These are phyloP conservation scores for Morelia viridis DNA, from an alignment of 2,797 vertebrate genomes.

Conservation along the genomic window DNA sequence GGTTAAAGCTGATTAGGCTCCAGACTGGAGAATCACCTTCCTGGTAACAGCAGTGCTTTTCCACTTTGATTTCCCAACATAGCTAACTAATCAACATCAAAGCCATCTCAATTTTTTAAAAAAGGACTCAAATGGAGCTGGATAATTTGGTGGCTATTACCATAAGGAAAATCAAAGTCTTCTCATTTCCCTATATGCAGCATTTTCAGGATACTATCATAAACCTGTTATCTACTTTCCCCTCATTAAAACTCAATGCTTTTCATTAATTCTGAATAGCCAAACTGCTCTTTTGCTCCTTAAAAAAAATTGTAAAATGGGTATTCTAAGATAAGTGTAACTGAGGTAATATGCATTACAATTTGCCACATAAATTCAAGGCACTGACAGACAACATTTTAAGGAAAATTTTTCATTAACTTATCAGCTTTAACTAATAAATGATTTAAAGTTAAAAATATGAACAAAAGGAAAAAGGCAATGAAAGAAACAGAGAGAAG, in stretches of 20 bases:
- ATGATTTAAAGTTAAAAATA: conserved; percentile 68
- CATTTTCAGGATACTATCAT: conserved; percentile 42
- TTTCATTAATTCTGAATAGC: conserved; percentile 58
- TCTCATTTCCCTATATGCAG: not conserved
- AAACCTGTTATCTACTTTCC: conserved; percentile 54
- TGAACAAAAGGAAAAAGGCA: conserved; percentile 33
- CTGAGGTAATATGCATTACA: conserved; percentile 60
- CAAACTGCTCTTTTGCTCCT: conserved; percentile 52
- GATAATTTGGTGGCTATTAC: not conserved
- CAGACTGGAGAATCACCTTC: no score
- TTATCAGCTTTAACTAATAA: conserved; percentile 62
- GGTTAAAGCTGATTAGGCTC: no score
- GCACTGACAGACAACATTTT: conserved; percentile 49
- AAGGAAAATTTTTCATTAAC: conserved; percentile 65
- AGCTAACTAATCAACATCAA: not conserved
- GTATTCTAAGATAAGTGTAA: conserved; percentile 59
- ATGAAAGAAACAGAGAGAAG: conserved; percentile 35
- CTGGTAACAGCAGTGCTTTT: no score
- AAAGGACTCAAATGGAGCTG: not conserved
- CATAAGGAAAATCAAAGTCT: not conserved
- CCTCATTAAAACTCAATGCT: conserved; percentile 52
- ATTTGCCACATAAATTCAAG: conserved; percentile 60
- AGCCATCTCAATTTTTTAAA: not conserved
- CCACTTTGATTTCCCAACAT: not conserved
- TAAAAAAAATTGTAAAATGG: conserved; percentile 61